phyloP scores from a whole-genome alignment of 1,140 invertebrate species.

The Lordiphosa clarofinis region DNA sequence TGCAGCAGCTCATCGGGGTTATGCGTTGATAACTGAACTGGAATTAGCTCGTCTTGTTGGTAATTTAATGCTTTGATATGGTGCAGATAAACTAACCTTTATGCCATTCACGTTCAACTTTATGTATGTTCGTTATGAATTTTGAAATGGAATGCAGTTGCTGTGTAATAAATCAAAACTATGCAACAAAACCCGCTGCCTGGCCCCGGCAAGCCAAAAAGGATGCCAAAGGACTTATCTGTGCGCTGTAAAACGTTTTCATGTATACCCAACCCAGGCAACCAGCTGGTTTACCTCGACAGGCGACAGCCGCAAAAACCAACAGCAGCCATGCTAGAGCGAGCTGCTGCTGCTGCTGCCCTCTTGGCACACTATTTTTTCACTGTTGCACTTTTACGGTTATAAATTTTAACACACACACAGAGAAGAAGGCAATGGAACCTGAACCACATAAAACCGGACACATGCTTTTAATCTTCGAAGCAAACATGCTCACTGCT shows the following conservation, averaged over 20 bases:
- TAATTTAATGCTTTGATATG: conserved; percentile 52
- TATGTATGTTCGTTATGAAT: conserved; percentile 64
- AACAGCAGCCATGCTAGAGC: conserved; percentile 22
- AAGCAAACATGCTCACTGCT: conserved; percentile 75
- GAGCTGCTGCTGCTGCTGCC: conserved; percentile 12
- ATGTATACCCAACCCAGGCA: conserved; percentile 6
- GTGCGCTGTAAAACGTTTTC: conserved; percentile 57
- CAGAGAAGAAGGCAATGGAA: background rate
- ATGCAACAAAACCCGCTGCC: conserved; percentile 69
- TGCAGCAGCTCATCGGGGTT: background rate
- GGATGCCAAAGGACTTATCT: conserved; percentile 74
- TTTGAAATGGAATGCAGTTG: conserved; percentile 61
- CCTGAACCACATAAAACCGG: conserved; percentile 64
- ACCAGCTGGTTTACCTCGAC: conserved; percentile 61
- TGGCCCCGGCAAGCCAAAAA: conserved; percentile 51
- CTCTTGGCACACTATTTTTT: conserved; percentile 46
- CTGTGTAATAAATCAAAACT: conserved; percentile 74
- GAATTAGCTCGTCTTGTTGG: conserved; percentile 41
- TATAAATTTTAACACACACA: conserved; percentile 63
- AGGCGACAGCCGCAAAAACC: conserved; percentile 48
- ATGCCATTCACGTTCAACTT: conserved; percentile 40
- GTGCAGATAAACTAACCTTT: conserved; percentile 58
- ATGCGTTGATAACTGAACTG: conserved; percentile 9
- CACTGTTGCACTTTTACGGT: conserved; percentile 74
- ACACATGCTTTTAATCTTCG: conserved; percentile 78